Percentiles rank a stretch among this genome's conserved stretches.
These are phyloP conservation scores for Monochamus alternatus DNA, from an alignment of 2,888 invertebrate species.

Conservation along the genomic window DNA sequence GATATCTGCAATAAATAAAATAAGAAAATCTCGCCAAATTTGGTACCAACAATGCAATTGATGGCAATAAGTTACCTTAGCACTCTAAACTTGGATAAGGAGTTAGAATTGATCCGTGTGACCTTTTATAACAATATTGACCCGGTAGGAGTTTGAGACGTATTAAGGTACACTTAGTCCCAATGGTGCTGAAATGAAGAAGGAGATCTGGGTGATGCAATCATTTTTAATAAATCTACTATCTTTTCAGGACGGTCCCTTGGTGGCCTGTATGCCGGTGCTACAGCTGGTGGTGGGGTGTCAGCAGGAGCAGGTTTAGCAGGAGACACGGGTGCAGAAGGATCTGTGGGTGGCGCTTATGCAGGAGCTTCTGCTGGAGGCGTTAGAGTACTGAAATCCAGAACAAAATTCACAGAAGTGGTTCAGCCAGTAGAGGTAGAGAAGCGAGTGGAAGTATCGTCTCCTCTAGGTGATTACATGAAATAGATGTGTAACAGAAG, in stretches of 20 bases:
- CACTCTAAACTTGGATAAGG: no score
- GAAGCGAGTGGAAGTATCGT: conserved; percentile 44
- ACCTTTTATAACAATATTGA: no score
- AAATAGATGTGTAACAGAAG: background rate
- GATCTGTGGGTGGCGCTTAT: conserved; percentile 60
- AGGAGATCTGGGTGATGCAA: no score
- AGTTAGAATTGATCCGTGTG: no score
- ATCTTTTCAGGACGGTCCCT: conserved; percentile 57
- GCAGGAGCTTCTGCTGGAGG: conserved; percentile 57
- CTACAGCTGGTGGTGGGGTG: conserved; percentile 75
- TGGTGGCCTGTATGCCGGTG: conserved; percentile 76
- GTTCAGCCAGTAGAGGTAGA: conserved; percentile 41
- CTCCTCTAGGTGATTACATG: conserved; percentile 39
- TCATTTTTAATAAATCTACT: background rate
- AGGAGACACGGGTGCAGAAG: conserved; percentile 68
- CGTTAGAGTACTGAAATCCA: conserved; percentile 39
- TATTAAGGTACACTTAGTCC: no score
- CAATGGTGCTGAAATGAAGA: no score
- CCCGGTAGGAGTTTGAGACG: no score
- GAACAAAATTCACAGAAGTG: conserved; percentile 36
- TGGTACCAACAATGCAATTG: no score
- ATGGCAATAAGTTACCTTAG: no score
- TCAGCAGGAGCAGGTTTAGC: conserved; percentile 73
- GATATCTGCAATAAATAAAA: no score
- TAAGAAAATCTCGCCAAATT: no score